phyloP scores from a whole-genome alignment of 37 sponge, comb jelly and placozoan species.

The Cladorhizidae sp. region DNA sequence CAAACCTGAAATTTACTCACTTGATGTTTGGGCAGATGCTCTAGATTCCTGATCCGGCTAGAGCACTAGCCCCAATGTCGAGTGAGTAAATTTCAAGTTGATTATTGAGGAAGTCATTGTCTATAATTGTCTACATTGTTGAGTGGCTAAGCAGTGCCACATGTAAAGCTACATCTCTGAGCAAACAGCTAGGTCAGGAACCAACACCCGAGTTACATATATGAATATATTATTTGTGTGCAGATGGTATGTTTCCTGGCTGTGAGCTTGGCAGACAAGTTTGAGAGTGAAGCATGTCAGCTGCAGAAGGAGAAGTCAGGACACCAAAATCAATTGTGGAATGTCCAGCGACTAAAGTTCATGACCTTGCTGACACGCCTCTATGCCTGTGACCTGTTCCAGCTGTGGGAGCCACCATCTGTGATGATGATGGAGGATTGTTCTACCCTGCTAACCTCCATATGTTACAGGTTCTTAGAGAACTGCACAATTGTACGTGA shows the following conservation, averaged over 20 bases:
- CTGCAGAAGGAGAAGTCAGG: not conserved
- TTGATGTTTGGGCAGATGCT: too few relatives aligned
- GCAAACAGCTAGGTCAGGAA: too few relatives aligned
- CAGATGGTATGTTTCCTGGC: slow-evolving; percentile 80
- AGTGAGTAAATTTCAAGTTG: too few relatives aligned
- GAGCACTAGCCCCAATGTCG: too few relatives aligned
- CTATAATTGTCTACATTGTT: too few relatives aligned
- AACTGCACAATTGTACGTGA: slow-evolving; percentile 53
- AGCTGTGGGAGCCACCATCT: slow-evolving; percentile 80
- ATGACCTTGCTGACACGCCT: not conserved
- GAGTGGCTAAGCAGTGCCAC: too few relatives aligned
- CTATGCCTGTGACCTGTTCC: slow-evolving; percentile 5
- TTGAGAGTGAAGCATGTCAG: slow-evolving; percentile 45
- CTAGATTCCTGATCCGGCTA: too few relatives aligned
- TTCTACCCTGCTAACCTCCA: slow-evolving; percentile 58
- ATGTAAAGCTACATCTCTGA: too few relatives aligned
- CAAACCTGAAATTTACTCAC: too few relatives aligned
- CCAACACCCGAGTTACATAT: too few relatives aligned
- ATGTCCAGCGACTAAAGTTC: slow-evolving; percentile 14
- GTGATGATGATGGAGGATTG: slow-evolving; percentile 60
- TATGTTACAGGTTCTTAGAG: slow-evolving; percentile 93
- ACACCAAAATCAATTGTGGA: not conserved
- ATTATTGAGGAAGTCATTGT: too few relatives aligned
- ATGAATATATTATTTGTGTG: too few relatives aligned
- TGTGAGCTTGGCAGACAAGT: slow-evolving; percentile 59